These are phyloP conservation scores for Heliconius melpomene DNA, from an alignment of 1,140 invertebrate species.

Conservation along the genomic window DNA sequence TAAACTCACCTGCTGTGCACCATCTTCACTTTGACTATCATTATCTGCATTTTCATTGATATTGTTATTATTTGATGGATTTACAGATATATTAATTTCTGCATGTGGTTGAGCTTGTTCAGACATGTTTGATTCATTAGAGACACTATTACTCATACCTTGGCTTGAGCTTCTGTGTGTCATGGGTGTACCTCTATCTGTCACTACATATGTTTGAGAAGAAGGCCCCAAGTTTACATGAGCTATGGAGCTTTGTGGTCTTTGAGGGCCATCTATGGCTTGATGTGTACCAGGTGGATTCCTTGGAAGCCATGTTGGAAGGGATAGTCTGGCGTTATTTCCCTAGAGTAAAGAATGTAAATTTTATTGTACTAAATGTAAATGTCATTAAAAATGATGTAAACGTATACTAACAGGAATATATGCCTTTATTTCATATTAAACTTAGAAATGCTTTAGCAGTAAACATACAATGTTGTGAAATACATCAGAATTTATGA, in stretches of 20 bases:
- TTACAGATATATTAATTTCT: slow-evolving; percentile 69
- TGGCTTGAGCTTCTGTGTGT: slow-evolving; percentile 50
- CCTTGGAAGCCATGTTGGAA: slow-evolving; percentile 73
- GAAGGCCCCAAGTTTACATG: slow-evolving; percentile 67
- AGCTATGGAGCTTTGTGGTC: slow-evolving; percentile 73
- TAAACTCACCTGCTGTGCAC: slow-evolving; percentile 63
- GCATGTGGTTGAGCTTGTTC: slow-evolving; percentile 54
- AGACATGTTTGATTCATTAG: slow-evolving; percentile 66
- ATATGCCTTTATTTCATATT: no score
- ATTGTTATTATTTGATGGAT: slow-evolving; percentile 74
- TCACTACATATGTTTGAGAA: slow-evolving; percentile 65
- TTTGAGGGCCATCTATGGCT: slow-evolving; percentile 51
- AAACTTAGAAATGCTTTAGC: background rate
- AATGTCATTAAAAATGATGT: background rate
- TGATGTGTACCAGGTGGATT: slow-evolving; percentile 64
- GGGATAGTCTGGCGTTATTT: slow-evolving; percentile 69
- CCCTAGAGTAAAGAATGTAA: slow-evolving; percentile 48
- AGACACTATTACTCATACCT: slow-evolving; percentile 59
- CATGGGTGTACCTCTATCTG: slow-evolving; percentile 53
- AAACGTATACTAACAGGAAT: background rate
- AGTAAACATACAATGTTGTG: background rate
- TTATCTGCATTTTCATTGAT: slow-evolving; percentile 74
- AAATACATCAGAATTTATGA: background rate
- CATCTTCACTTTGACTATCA: slow-evolving; percentile 76
- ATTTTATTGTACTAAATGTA: background rate